Conservation (phyloP, 1,140 invertebrate species). For the Reticulitermes speratus region DNA sequence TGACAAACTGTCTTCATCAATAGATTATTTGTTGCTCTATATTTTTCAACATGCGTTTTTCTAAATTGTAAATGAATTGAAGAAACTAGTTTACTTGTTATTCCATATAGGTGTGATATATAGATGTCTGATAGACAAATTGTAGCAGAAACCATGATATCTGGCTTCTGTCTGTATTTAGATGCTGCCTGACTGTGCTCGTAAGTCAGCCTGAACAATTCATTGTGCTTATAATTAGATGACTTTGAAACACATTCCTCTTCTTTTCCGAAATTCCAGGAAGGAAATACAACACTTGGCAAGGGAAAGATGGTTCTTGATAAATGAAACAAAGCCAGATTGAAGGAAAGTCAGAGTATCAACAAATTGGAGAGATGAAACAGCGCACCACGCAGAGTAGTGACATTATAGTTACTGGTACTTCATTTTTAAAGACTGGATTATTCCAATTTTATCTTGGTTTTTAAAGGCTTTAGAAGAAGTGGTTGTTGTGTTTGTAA, state of each 20-base stretch:
- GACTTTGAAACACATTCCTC: not conserved
- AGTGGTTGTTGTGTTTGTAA: not conserved
- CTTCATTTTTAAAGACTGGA: slow-evolving; percentile 5
- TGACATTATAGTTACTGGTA: not conserved
- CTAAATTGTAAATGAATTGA: not conserved
- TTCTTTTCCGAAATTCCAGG: slow-evolving; percentile 12
- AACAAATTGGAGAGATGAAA: not conserved
- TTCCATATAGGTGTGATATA: too few relatives aligned
- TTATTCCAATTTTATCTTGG: slow-evolving; percentile 3
- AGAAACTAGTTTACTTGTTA: not conserved
- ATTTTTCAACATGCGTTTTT: not conserved
- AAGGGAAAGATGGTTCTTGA: slow-evolving; percentile 13
- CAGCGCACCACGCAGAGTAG: not conserved
- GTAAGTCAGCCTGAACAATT: not conserved
- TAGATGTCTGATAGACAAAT: too few relatives aligned
- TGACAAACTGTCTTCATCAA: slow-evolving; percentile 14
- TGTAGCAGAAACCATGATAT: too few relatives aligned
- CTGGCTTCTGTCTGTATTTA: too few relatives aligned
- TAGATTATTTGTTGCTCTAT: not conserved
- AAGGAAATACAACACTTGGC: slow-evolving; percentile 9
- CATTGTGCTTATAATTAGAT: not conserved
- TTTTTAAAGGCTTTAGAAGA: not conserved
- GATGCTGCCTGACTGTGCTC: not conserved
- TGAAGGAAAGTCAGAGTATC: slow-evolving; percentile 2
- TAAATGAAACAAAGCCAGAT: not conserved